These are phyloP conservation scores for Gallirallus australis DNA, from an alignment of 2,797 vertebrate species.

Conservation along the genomic window DNA sequence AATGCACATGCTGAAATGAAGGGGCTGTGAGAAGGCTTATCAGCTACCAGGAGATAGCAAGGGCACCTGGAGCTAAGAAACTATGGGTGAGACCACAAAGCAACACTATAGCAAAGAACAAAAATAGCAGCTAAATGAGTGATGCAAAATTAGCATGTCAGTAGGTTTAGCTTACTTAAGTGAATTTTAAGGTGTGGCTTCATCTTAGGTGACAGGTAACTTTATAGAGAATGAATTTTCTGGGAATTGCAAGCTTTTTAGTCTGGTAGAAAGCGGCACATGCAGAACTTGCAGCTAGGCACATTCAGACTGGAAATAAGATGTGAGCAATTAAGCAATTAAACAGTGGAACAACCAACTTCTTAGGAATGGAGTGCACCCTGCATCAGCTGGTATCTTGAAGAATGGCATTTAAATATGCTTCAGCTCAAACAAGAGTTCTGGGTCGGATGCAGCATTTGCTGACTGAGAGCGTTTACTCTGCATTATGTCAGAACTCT, in stretches of 20 bases:
- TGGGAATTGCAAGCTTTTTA: not conserved
- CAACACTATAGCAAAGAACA: not conserved
- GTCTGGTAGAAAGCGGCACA: not conserved
- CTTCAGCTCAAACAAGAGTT: not conserved
- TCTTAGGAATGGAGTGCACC: not conserved
- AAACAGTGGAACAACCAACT: not conserved
- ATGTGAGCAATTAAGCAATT: not conserved
- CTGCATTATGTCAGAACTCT: not conserved
- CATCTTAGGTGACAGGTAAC: not conserved
- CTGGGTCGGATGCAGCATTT: not conserved
- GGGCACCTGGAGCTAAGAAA: not conserved
- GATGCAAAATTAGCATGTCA: not conserved
- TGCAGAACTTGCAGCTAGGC: not conserved
- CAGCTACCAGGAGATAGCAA: too few species aligned
- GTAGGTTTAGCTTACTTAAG: not conserved
- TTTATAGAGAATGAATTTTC: not conserved
- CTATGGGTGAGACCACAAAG: not conserved
- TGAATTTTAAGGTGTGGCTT: not conserved
- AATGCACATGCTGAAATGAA: not conserved
- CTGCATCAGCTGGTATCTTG: not conserved
- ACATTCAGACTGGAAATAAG: not conserved
- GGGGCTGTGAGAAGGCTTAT: not conserved
- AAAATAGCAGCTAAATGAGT: not conserved
- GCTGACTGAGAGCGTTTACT: not conserved
- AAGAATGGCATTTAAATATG: not conserved